Evolutionary conservation across 2,113 vertebrate species (phyloP).

Genomic region (Nymphicus hollandicus): DNA sequence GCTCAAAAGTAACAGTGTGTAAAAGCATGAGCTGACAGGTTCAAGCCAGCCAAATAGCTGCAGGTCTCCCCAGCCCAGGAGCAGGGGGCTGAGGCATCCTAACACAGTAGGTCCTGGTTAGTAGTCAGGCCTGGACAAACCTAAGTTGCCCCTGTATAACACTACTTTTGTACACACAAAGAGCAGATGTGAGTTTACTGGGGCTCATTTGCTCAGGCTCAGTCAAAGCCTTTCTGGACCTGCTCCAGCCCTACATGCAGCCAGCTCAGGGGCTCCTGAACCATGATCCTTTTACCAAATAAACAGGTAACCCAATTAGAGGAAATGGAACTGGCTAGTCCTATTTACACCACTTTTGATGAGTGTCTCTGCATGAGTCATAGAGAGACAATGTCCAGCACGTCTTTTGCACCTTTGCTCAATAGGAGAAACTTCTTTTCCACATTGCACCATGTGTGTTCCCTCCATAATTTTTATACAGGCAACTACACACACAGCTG

Average conservation of each 20-base stretch:
- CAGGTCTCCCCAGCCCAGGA: background rate
- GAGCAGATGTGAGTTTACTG: background rate
- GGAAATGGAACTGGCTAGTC: background rate
- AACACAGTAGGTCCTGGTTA: background rate
- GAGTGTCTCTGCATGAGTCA: background rate
- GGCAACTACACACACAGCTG: background rate
- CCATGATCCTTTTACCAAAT: background rate
- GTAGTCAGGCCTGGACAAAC: fast-evolving
- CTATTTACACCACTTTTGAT: background rate
- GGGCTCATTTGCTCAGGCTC: background rate
- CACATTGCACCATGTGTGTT: background rate
- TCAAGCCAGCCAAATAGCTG: background rate
- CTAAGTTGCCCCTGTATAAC: background rate
- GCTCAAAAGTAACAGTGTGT: background rate
- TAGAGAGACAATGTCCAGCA: background rate
- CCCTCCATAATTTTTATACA: background rate
- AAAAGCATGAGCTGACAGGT: background rate
- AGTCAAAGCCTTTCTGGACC: background rate
- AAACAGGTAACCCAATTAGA: background rate
- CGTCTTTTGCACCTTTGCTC: background rate
- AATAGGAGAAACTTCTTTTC: background rate
- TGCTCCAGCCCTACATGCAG: background rate
- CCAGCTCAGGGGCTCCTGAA: background rate
- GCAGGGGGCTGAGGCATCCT: background rate
- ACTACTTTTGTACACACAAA: background rate